A percentile compares a stretch with the other conserved stretches of the same genome.
phyloP scores from a whole-genome alignment of 2,113 vertebrate species.

The Pluvialis apricaria region DNA sequence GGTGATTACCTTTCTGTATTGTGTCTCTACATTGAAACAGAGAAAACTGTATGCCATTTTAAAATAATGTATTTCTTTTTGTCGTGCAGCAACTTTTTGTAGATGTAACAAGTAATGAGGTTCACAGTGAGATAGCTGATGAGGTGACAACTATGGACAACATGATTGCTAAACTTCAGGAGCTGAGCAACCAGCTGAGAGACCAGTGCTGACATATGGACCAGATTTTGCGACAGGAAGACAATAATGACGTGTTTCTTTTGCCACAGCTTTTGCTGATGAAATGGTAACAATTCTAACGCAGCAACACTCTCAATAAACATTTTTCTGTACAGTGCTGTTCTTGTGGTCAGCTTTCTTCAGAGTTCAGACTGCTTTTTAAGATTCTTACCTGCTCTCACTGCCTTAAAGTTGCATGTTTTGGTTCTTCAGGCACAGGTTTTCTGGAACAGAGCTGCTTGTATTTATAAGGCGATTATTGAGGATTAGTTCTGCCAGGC shows the following conservation, averaged over 20 bases:
- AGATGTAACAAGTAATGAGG: slow-evolving; percentile 76
- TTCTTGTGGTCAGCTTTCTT: slow-evolving; percentile 28
- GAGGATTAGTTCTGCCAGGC: background rate
- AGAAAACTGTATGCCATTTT: background rate
- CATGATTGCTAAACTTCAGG: slow-evolving; percentile 81
- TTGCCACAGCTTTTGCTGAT: background rate
- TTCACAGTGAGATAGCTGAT: slow-evolving; percentile 78
- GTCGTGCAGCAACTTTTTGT: slow-evolving; percentile 84
- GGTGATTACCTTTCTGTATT: background rate
- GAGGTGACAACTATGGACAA: slow-evolving; percentile 77
- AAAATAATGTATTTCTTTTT: slow-evolving; percentile 29
- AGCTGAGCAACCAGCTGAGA: slow-evolving; percentile 78
- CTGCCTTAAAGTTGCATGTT: background rate
- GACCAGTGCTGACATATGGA: slow-evolving; percentile 66
- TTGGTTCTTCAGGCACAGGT: background rate
- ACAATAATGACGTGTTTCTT: background rate
- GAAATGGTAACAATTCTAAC: background rate
- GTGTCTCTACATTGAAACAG: background rate
- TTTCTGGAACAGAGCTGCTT: background rate
- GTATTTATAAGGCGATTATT: background rate
- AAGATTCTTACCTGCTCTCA: background rate
- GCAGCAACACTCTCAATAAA: slow-evolving; percentile 56
- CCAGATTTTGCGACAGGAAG: background rate
- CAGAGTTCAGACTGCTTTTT: background rate
- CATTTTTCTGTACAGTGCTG: background rate